These are phyloP conservation scores for Leucoma salicis DNA, from an alignment of 2,888 invertebrate species.

Conservation along the genomic window DNA sequence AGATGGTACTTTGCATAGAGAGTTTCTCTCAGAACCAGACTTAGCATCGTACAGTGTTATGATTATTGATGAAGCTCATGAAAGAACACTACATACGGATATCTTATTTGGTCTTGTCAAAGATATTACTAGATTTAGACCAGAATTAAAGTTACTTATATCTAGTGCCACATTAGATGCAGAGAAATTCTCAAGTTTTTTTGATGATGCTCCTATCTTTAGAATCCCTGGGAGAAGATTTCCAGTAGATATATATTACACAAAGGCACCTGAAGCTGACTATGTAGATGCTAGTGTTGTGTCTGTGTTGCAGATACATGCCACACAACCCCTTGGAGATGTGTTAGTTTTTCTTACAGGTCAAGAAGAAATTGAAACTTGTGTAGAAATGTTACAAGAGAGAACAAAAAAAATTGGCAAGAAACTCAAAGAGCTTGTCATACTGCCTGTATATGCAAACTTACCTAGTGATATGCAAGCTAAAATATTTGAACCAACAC, in stretches of 20 bases:
- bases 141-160: conserved; percentile 97
- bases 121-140: conserved; percentile 95
- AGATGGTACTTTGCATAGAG: conserved; percentile 98
- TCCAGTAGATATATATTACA: conserved; percentile 99
- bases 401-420: conserved; percentile 95
- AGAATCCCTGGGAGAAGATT: conserved; percentile 98
- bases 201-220: conserved; percentile 99
- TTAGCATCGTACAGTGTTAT: conserved; percentile 97
- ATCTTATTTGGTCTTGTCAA: conserved; percentile 98
- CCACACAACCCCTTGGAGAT: conserved; percentile 97
- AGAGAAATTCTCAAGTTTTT: conserved; percentile 98
- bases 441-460: conserved; percentile 98
- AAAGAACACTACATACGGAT: conserved; percentile 98
- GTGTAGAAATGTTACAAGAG: conserved; percentile 94
- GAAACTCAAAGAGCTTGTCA: conserved; percentile 94
- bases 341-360: conserved; percentile 98
- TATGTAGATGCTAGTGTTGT: conserved; percentile 99
- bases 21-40: conserved; percentile 98
- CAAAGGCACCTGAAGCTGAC: conserved; percentile 99
- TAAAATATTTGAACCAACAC: conserved; percentile 99
- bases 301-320: conserved; percentile 98
- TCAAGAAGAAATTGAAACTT: conserved; percentile 95
- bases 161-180: conserved; percentile 99
- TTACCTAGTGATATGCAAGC: conserved; percentile 99
- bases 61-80: conserved; percentile 99